Evolutionary conservation across 2,797 vertebrate species (phyloP).

Genomic region (Odontamblyopus lacepedii): DNA sequence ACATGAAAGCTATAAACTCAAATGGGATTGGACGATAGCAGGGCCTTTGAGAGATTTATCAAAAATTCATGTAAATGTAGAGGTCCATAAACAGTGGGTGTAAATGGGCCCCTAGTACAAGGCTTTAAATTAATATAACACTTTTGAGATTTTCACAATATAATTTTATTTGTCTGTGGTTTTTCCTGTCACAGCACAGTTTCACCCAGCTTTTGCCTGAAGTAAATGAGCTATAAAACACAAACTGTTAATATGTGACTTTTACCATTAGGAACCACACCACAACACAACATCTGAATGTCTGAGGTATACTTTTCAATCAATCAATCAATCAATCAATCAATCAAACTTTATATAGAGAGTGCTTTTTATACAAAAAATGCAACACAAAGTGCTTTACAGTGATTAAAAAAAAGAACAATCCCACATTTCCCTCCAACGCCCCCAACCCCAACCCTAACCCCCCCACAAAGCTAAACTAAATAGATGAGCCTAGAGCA

Average conservation of each 20-base stretch:
- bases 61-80: not conserved
- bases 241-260: not conserved
- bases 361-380: too few species aligned
- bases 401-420: too few species aligned
- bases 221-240: not conserved
- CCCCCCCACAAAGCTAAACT: too few species aligned
- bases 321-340: too few species aligned
- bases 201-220: not conserved
- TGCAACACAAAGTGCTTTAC: too few species aligned
- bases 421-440: too few species aligned
- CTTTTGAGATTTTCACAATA: not conserved
- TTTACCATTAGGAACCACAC: not conserved
- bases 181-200: conserved; percentile 18
- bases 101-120: not conserved
- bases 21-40: not conserved
- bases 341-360: too few species aligned
- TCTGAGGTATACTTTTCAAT: not conserved
- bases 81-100: not conserved
- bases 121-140: not conserved
- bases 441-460: too few species aligned
- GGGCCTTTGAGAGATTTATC: not conserved
- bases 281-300: not conserved
- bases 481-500: too few species aligned
- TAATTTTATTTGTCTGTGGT: conserved; percentile 6
- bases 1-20: not conserved